phyloP scores from a whole-genome alignment of 2,113 vertebrate species.

The Dicerorhinus sumatrensis region DNA sequence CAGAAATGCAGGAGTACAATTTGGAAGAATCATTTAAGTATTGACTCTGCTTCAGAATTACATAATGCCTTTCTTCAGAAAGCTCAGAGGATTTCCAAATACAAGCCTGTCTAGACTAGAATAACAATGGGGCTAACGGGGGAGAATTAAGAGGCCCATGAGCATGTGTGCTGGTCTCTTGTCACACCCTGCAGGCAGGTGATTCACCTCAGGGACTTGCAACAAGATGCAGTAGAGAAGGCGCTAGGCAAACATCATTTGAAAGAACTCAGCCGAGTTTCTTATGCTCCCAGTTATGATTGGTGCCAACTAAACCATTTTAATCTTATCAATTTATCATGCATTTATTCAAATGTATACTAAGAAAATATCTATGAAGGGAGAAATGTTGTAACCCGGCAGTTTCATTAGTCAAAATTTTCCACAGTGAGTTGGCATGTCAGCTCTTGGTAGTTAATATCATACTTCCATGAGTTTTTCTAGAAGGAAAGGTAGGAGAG shows the following conservation, averaged over 20 bases:
- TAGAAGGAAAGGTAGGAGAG: not conserved
- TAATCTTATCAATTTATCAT: constrained; percentile 36
- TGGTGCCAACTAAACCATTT: constrained; percentile 36
- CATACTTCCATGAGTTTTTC: not conserved
- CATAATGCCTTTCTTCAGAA: not conserved
- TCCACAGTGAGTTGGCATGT: not conserved
- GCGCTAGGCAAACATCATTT: not conserved
- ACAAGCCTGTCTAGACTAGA: not conserved
- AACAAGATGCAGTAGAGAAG: not conserved
- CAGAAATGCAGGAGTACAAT: not conserved
- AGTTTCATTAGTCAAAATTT: constrained; percentile 32
- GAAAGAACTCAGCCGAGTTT: not conserved
- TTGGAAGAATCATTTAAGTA: not conserved
- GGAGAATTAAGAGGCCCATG: not conserved
- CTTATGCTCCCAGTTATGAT: not conserved
- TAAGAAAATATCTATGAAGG: not conserved
- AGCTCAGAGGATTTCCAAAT: not conserved
- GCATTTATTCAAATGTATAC: constrained; percentile 48
- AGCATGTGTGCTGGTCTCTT: not conserved
- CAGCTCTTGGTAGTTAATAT: not conserved
- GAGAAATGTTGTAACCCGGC: not conserved
- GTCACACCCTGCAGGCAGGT: not conserved
- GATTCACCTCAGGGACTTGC: not conserved
- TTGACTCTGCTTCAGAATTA: not conserved
- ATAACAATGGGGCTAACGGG: not conserved